Conservation (phyloP, 2,888 invertebrate species). For the Andrena minutula region DNA sequence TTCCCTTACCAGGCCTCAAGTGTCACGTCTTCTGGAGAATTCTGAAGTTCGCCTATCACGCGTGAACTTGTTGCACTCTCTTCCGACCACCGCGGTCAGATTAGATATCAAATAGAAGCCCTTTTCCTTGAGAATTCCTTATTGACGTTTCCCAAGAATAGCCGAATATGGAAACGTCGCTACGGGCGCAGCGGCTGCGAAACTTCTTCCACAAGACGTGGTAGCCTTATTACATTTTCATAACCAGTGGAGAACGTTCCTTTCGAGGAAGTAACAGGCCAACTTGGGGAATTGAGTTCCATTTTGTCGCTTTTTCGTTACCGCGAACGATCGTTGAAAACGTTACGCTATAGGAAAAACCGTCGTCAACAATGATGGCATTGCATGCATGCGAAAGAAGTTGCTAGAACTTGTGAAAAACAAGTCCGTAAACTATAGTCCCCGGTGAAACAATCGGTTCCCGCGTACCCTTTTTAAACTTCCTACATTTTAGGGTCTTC, state of each 20-base stretch:
- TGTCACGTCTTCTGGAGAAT: no score
- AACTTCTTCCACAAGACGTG: conserved; percentile 50
- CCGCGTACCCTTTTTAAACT: no score
- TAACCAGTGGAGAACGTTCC: conserved; percentile 46
- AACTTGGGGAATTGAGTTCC: conserved; percentile 52
- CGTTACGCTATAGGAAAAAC: conserved; percentile 17
- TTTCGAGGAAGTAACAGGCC: conserved; percentile 45
- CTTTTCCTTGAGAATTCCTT: conserved; percentile 43
- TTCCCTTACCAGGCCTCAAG: no score
- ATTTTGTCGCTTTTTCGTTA: conserved; percentile 53
- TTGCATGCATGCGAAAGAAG: not conserved
- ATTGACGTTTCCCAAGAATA: conserved; percentile 47
- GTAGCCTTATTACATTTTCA: conserved; percentile 60
- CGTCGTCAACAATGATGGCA: conserved; percentile 28
- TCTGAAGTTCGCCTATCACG: no score
- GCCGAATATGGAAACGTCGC: conserved; percentile 41
- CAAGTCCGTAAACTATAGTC: not conserved
- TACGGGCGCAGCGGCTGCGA: conserved; percentile 25
- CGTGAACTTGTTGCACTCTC: not conserved
- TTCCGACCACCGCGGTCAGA: not conserved
- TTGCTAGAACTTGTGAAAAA: conserved; percentile 3
- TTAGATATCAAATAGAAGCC: conserved; percentile 24
- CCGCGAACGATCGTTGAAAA: conserved; percentile 47
- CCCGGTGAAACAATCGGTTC: no score
- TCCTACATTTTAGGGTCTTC: not conserved